These are phyloP conservation scores for Onychomys torridus DNA, from an alignment of 2,797 vertebrate species.

Conservation along the genomic window DNA sequence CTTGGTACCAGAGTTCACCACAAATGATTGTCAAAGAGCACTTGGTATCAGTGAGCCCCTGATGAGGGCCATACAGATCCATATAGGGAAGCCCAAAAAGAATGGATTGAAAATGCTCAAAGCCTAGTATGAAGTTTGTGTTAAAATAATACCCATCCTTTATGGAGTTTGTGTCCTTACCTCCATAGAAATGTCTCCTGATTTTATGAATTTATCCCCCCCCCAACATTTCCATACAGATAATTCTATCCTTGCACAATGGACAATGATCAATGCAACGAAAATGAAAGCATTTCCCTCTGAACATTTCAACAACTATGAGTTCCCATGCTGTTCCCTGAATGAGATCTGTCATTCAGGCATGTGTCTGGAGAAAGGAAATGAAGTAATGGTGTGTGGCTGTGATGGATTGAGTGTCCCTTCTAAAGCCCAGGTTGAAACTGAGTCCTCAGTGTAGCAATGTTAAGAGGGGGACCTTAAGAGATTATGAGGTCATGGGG, in stretches of 20 bases:
- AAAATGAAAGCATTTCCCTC: not conserved
- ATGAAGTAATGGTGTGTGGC: not conserved
- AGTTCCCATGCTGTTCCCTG: not conserved
- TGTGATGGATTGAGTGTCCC: not conserved
- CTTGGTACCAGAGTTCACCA: not conserved
- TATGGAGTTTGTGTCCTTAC: not conserved
- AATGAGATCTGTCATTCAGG: not conserved
- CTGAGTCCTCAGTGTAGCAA: not conserved
- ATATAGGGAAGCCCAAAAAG: not conserved
- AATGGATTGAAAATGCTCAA: not conserved
- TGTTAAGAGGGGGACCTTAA: not conserved
- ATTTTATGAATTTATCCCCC: not conserved
- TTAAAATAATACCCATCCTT: not conserved
- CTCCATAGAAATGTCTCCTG: not conserved
- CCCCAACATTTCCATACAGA: not conserved
- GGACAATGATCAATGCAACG: not conserved
- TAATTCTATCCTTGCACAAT: not conserved
- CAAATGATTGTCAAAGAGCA: not conserved
- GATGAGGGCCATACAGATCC: not conserved
- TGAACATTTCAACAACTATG: not conserved
- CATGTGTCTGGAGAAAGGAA: not conserved
- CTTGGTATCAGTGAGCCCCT: not conserved
- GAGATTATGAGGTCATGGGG: not conserved
- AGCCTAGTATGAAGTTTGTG: not conserved
- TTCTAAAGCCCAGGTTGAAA: conserved; percentile 11